A percentile compares a stretch with the other conserved stretches of the same genome.
Evolutionary conservation across 2,113 vertebrate species (phyloP).

Genomic region (Mustela nigripes): DNA sequence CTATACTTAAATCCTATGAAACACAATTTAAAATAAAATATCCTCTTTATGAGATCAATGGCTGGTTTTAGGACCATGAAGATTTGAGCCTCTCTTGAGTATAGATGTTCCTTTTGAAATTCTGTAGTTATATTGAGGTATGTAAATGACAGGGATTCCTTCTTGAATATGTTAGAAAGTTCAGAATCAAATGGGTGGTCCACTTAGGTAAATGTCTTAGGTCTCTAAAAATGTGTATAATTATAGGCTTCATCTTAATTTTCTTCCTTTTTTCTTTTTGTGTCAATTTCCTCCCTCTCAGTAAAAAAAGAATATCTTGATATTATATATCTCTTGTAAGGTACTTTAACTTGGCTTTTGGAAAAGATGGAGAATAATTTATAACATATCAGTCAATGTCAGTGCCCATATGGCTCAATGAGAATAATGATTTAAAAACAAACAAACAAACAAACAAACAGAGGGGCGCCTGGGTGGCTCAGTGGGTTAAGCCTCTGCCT

Average conservation of each 20-base stretch:
- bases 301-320: not conserved
- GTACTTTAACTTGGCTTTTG: not conserved
- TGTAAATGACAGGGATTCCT: not conserved
- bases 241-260: not conserved
- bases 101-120: not conserved
- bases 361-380: conserved; percentile 31
- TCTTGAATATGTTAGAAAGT: not conserved
- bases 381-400: conserved; percentile 52
- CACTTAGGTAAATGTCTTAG: not conserved
- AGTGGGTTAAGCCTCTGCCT: too few species aligned
- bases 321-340: conserved; percentile 22
- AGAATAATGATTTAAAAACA: conserved; percentile 37
- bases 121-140: not conserved
- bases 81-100: not conserved
- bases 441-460: not conserved
- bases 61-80: conserved; percentile 18
- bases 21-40: not conserved
- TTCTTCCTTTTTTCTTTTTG: conserved; percentile 2
- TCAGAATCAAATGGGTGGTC: not conserved
- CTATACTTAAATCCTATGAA: not conserved
- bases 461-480: too few species aligned
- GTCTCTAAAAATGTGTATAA: not conserved
- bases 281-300: not conserved
- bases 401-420: conserved; percentile 40
- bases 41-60: not conserved